Base-by-base conservation (phyloP, 1,140 invertebrate species). In the Helicoverpa armigera region DNA sequence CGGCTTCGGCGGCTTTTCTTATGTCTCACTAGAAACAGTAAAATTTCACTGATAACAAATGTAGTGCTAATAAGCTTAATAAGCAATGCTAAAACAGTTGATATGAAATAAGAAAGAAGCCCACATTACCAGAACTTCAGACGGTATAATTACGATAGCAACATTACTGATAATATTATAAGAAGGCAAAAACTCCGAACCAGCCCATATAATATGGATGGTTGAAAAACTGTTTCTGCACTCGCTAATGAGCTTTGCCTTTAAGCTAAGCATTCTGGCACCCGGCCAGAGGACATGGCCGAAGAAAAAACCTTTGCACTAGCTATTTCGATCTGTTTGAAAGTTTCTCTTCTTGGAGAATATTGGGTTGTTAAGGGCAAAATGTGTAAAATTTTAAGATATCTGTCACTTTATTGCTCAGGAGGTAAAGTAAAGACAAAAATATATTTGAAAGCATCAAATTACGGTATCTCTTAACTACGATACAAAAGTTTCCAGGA, bases 191-290 rank as follows among this genome's bases (percentile, higher is more conserved):
- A 60, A 69, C 48, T 23, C 43, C 48, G 65, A 69, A 69, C 65
- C 65, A 18, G 50, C 48, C 69, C 67, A 70, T 53, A 31, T 54
- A 72, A 53, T 54, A 54, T 72, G 69, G 50, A 72, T 72, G 69
- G 23, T 31, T 14, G 69, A 72, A 53, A 72, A 72, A 72, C 18
- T 72, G 23, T 54, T 72, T 53, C 50, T 72, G 50, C 50, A 53
- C 16, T 31, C 69, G 53, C 18, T 72, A 72, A 72, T 72, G 50
- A 72, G 69, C 69, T 72, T 72, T 72, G 69, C 69, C 69, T 72
- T 72, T 53, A 31, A 72, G 69, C 69, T 72, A 72, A 72, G 69
- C 69, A 72, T 23, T 31, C 69, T 72, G 69, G 69, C 69, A 53
- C 4, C 0, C 18, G 11, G 69, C 69, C 69, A 72, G 23, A 72